Percentiles rank a stretch among this genome's conserved stretches.
Conservation (phyloP, 2,888 invertebrate genomes). For the Falcaria lacertinaria region DNA sequence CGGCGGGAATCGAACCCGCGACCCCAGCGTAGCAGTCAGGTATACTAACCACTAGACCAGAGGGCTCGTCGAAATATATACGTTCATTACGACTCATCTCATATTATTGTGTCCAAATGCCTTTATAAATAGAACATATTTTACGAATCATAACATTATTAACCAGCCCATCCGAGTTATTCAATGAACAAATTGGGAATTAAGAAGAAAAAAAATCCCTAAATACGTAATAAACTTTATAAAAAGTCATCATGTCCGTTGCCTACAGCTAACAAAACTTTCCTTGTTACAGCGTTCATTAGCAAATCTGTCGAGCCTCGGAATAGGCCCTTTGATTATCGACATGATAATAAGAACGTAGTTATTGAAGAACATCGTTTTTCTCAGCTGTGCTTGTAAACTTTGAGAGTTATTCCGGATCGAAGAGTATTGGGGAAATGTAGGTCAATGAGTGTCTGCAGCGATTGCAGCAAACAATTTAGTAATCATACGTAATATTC, state of each 20-base stretch:
- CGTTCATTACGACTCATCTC: too few species aligned
- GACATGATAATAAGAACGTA: conserved; percentile 33
- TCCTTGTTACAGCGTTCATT: conserved; percentile 45
- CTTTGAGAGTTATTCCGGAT: too few species aligned
- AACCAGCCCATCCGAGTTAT: neutral
- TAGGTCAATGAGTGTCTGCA: too few species aligned
- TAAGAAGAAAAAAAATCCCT: conserved; percentile 13
- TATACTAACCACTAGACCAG: too few species aligned
- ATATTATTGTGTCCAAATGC: neutral
- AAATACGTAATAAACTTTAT: conserved; percentile 22
- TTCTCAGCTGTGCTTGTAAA: neutral
- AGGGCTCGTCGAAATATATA: too few species aligned
- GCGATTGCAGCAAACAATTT: too few species aligned
- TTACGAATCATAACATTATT: neutral
- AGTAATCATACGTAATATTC: too few species aligned
- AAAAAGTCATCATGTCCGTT: conserved; percentile 29
- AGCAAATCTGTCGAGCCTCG: conserved; percentile 35
- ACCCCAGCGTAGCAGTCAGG: too few species aligned
- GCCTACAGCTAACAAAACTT: conserved; percentile 29
- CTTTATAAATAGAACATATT: neutral
- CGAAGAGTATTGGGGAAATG: too few species aligned
- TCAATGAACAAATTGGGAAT: conserved; percentile 2
- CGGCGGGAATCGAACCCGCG: too few species aligned
- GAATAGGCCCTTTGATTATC: conserved; percentile 35
- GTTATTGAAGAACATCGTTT: conserved; percentile 4